Conservation (phyloP, 2,888 invertebrate genomes). For the Drosophila hawaiiensis region DNA sequence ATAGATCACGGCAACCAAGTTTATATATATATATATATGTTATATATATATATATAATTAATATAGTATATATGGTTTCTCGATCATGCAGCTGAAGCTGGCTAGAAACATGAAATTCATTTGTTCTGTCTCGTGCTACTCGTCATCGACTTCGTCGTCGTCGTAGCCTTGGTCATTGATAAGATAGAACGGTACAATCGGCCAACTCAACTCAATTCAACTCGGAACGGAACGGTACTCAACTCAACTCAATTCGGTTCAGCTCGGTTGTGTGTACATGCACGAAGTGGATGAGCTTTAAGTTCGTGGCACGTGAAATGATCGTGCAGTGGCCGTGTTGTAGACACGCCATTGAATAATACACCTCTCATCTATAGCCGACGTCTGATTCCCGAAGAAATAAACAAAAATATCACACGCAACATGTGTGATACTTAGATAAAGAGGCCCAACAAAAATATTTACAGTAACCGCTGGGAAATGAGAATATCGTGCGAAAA, state of each 20-base stretch:
- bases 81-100: constrained; percentile 30
- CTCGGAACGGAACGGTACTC: constrained; percentile 18
- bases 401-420: neutral
- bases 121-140: constrained; percentile 22
- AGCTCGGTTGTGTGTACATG: constrained; percentile 58
- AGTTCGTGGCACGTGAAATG: constrained; percentile 60
- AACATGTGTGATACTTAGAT: constrained; percentile 1
- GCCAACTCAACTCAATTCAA: constrained; percentile 19
- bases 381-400: constrained; percentile 45
- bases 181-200: constrained; percentile 65
- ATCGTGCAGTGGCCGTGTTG: constrained; percentile 63
- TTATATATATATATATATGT: neutral
- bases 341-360: constrained; percentile 38
- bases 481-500: neutral
- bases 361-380: constrained; percentile 5
- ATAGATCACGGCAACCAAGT: constrained; percentile 30
- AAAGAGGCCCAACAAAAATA: neutral
- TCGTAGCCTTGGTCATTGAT: constrained; percentile 43
- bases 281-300: constrained; percentile 50
- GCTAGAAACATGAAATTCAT: constrained; percentile 28
- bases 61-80: neutral
- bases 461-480: neutral
- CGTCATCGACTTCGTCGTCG: neutral
- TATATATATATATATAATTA: neutral
- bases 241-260: neutral